Conservation (phyloP, 2,888 invertebrate species). For the Oscheius sp. region DNA sequence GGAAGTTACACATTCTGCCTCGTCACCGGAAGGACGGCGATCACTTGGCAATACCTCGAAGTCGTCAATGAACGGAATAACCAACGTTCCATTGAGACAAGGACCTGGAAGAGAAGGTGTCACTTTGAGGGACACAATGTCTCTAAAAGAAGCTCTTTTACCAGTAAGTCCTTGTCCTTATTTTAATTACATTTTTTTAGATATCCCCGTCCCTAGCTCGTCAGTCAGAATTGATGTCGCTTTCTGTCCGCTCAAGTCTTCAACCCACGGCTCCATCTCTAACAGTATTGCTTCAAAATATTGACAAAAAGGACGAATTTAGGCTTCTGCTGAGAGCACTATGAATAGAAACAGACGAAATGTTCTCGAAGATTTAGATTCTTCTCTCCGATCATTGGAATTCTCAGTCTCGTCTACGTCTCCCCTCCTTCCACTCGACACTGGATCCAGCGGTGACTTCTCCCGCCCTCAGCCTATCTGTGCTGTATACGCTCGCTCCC, state of each 20-base stretch:
- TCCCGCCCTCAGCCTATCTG: conserved; percentile 18
- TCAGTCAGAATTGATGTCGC: no score
- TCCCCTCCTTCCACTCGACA: not conserved
- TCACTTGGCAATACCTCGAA: conserved; percentile 14
- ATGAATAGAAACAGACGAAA: conserved; percentile 30
- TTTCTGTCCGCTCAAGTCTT: conserved; percentile 32
- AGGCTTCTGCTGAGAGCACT: conserved; percentile 39
- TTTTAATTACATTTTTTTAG: no score
- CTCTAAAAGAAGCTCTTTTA: conserved; percentile 41
- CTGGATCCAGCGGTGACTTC: not conserved
- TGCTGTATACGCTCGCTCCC: conserved; percentile 31
- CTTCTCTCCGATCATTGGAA: conserved; percentile 27
- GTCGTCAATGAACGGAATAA: conserved; percentile 9
- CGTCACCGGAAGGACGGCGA: conserved; percentile 40
- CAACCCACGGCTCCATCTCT: conserved; percentile 56
- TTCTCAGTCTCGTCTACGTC: not conserved
- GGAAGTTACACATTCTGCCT: conserved; percentile 50
- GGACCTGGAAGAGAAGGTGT: conserved; percentile 42
- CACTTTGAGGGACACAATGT: conserved; percentile 45
- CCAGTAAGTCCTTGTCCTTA: conserved; percentile 3
- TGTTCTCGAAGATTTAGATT: conserved; percentile 25
- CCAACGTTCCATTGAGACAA: conserved; percentile 39
- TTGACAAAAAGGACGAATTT: not conserved
- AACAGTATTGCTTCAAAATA: conserved; percentile 19
- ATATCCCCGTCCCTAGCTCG: no score